Percentiles rank a stretch among this genome's conserved stretches.
These are phyloP conservation scores for Pantherophis vulpinus DNA, from an alignment of 2,797 vertebrate genomes.

Conservation along the genomic window DNA sequence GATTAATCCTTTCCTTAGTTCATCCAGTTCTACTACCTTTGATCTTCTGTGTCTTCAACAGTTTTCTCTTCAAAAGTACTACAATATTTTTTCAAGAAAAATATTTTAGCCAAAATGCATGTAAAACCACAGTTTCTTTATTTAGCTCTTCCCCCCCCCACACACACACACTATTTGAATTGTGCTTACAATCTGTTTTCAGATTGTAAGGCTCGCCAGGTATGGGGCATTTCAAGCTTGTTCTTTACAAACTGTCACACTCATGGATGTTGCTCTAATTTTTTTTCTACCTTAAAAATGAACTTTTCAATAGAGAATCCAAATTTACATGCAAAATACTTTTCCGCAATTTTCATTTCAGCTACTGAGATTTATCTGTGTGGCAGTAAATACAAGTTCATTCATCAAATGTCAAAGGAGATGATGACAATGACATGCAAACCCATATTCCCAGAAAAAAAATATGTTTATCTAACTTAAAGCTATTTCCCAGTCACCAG, in stretches of 20 bases:
- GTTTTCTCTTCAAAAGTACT: not conserved
- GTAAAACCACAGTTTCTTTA: not conserved
- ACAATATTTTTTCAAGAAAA: not conserved
- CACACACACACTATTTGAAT: not conserved
- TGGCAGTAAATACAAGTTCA: not conserved
- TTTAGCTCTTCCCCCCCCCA: not conserved
- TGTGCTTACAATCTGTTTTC: not conserved
- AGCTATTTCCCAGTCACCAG: not conserved
- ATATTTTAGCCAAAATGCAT: not conserved
- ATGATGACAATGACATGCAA: not conserved
- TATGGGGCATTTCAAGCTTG: not conserved
- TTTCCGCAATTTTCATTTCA: not conserved
- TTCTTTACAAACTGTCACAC: not conserved
- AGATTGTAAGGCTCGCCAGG: not conserved
- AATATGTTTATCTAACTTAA: slow-evolving; percentile 4
- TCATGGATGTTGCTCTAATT: not conserved
- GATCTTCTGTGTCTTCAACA: not conserved
- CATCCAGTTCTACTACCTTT: not conserved
- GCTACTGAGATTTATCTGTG: not conserved
- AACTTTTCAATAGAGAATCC: not conserved
- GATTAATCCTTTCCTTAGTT: not conserved
- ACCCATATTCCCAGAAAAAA: not conserved
- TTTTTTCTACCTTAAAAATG: not conserved
- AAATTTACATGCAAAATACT: not conserved
- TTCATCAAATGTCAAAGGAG: not conserved